Evolutionary conservation across 2,113 vertebrate genomes (phyloP).

Genomic region (Phalacrocorax carbo): DNA sequence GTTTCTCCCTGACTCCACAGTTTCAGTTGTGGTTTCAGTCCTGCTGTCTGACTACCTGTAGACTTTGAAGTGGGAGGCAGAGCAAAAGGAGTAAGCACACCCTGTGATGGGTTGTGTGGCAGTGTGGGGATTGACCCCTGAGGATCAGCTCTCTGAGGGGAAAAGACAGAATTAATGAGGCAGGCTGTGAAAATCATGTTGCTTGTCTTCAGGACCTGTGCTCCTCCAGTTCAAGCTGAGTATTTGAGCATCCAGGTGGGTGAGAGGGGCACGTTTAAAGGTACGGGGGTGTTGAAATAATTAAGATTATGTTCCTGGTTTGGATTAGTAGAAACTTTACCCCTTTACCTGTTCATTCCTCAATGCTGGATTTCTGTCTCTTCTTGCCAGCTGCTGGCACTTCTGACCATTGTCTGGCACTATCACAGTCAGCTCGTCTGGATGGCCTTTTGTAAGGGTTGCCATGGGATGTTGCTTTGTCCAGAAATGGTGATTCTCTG

Average conservation of each 20-base stretch:
- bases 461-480: neutral
- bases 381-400: neutral
- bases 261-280: neutral
- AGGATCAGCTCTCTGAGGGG: neutral
- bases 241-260: neutral
- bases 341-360: neutral
- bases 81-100: neutral
- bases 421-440: neutral
- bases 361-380: neutral
- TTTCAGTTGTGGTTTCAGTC: neutral
- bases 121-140: neutral
- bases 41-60: neutral
- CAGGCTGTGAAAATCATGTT: neutral
- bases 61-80: neutral
- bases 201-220: neutral
- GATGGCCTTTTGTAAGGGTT: neutral
- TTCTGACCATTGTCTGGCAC: neutral
- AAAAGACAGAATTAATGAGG: neutral
- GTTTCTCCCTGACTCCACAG: neutral
- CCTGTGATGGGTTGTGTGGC: neutral
- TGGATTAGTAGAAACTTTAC: neutral
- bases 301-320: neutral
- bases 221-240: neutral
- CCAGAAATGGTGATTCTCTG: neutral
- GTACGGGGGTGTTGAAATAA: neutral